Evolutionary conservation across 2,888 invertebrate genomes (phyloP).

Genomic region (Clistopyga incitator): DNA sequence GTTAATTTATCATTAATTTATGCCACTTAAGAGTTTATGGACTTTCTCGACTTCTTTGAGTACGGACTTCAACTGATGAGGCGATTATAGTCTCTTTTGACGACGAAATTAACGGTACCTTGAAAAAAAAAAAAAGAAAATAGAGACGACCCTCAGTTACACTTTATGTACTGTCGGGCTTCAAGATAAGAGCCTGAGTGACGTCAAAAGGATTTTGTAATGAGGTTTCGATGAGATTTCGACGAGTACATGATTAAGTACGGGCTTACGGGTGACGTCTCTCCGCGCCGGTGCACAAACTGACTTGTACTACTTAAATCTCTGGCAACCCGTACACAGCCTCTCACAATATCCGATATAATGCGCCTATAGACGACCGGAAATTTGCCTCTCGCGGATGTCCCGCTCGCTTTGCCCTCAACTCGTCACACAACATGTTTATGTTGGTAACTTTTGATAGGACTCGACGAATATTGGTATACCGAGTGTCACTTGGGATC

Average conservation of each 20-base stretch:
- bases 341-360: not conserved
- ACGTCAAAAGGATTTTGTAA: conserved; percentile 59
- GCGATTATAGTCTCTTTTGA: no score
- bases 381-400: conserved; percentile 55
- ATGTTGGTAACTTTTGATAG: conserved; percentile 22
- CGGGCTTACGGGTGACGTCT: conserved; percentile 14
- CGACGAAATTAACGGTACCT: no score
- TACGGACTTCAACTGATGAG: no score
- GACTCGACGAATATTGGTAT: not conserved
- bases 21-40: no score
- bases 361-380: conserved; percentile 38
- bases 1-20: no score
- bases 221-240: conserved; percentile 50
- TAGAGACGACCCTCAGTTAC: not conserved
- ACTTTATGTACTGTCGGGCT: not conserved
- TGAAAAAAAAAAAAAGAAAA: not conserved
- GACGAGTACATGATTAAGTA: conserved; percentile 4
- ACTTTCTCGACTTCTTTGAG: no score
- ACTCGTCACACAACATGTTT: conserved; percentile 28
- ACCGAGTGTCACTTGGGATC: not conserved
- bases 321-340: conserved; percentile 6
- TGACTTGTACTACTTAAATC: conserved; percentile 53
- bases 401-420: conserved; percentile 31
- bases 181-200: not conserved
- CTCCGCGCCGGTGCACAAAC: conserved; percentile 38